Percentiles rank a stretch among this genome's conserved stretches.
Conservation (phyloP, 2,113 vertebrate species). For the Tautogolabrus adspersus region DNA sequence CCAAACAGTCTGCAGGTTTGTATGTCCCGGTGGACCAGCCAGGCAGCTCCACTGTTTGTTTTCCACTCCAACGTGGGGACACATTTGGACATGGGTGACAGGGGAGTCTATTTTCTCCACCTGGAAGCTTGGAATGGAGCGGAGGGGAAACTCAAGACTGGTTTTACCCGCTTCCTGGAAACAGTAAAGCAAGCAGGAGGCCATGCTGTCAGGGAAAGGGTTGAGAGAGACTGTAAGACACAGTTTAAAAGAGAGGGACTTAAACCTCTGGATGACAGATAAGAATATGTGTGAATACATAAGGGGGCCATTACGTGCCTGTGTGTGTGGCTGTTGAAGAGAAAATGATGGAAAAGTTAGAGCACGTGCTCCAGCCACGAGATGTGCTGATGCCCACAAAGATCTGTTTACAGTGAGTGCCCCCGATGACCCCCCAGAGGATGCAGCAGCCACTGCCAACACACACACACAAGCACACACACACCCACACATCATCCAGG, state of each 20-base stretch:
- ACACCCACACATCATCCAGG: constrained; percentile 34
- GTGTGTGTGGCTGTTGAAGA: constrained; percentile 16
- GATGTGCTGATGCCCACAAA: constrained; percentile 75
- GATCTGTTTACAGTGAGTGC: constrained; percentile 78
- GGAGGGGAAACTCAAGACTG: constrained; percentile 81
- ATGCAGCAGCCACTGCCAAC: constrained; percentile 67
- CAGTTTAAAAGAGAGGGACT: constrained; percentile 20
- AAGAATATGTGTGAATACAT: constrained; percentile 55
- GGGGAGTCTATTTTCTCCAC: constrained; percentile 83
- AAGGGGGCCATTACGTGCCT: constrained; percentile 48
- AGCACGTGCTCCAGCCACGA: constrained; percentile 40
- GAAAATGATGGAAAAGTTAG: constrained; percentile 63
- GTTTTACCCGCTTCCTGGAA: constrained; percentile 81
- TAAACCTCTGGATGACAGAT: constrained; percentile 48
- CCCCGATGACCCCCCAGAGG: constrained; percentile 70
- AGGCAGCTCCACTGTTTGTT: constrained; percentile 75
- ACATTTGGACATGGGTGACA: constrained; percentile 76
- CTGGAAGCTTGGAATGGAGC: constrained; percentile 71
- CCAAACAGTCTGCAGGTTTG: constrained; percentile 53
- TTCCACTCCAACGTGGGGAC: constrained; percentile 72
- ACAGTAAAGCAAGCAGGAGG: constrained; percentile 71
- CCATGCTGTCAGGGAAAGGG: constrained; percentile 56
- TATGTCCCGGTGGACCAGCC: constrained; percentile 47
- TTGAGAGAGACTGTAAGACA: constrained; percentile 30
- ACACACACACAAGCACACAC: constrained; percentile 50